Evolutionary conservation across 2,113 vertebrate species (phyloP).

Genomic region (Chaetodon auriga): DNA sequence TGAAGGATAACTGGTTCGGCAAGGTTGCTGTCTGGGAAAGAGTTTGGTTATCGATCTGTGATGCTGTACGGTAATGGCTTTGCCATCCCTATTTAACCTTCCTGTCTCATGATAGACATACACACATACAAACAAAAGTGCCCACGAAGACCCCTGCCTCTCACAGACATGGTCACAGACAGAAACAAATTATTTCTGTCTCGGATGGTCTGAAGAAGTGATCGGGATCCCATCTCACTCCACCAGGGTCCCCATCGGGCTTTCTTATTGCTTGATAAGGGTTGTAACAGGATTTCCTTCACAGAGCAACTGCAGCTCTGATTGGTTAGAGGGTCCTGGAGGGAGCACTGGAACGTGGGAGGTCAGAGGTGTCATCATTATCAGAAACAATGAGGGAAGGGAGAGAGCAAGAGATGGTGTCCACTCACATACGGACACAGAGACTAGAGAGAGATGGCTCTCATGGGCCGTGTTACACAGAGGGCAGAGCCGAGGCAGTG

Average conservation of each 20-base stretch:
- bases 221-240: slow-evolving; percentile 58
- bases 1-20: slow-evolving; percentile 37
- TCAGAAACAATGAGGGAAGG: slow-evolving; percentile 27
- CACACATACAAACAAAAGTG: slow-evolving; percentile 8
- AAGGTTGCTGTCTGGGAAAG: slow-evolving; percentile 8
- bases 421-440: neutral
- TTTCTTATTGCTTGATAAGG: slow-evolving; percentile 52
- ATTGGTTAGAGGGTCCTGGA: slow-evolving; percentile 34
- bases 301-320: slow-evolving; percentile 17
- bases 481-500: neutral
- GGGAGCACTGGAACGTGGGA: slow-evolving; percentile 30
- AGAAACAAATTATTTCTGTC: slow-evolving; percentile 15
- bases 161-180: neutral
- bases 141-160: neutral
- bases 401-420: slow-evolving; percentile 5
- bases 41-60: slow-evolving; percentile 44
- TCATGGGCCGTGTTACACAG: slow-evolving; percentile 38
- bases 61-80: slow-evolving; percentile 43
- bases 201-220: slow-evolving; percentile 33
- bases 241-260: slow-evolving; percentile 6
- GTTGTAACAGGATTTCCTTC: slow-evolving; percentile 48
- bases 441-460: slow-evolving; percentile 36
- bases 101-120: slow-evolving; percentile 29
- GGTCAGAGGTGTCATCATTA: slow-evolving; percentile 59
- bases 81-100: slow-evolving; percentile 51